A percentile compares a stretch with the other conserved stretches of the same genome.
These are phyloP conservation scores for Aphaenogaster floridana DNA, from an alignment of 1,140 invertebrate species.

Conservation along the genomic window DNA sequence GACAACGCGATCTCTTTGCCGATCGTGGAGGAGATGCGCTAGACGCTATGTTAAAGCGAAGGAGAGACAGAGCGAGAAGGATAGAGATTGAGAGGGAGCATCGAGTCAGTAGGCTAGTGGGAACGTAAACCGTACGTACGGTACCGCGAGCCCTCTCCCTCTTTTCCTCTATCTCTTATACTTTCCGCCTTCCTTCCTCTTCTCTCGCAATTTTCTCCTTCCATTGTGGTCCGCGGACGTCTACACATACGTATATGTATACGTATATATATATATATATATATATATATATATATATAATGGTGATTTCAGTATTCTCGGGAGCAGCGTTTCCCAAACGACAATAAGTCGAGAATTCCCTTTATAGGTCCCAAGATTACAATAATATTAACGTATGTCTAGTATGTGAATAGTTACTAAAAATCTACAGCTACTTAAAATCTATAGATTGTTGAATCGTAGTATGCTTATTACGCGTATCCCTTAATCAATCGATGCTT, in stretches of 20 bases:
- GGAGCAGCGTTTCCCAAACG: slow-evolving; percentile 3
- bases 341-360: background rate
- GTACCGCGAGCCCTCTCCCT: slow-evolving; percentile 66
- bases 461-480: too few relatives aligned
- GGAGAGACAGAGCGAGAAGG: slow-evolving; percentile 65
- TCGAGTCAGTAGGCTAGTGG: slow-evolving; percentile 85
- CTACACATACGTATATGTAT: background rate
- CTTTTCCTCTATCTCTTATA: slow-evolving; percentile 66
- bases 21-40: slow-evolving; percentile 58
- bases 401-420: background rate
- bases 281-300: background rate
- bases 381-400: background rate
- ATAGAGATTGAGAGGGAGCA: slow-evolving; percentile 63
- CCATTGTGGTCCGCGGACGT: slow-evolving; percentile 19
- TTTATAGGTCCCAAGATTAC: background rate
- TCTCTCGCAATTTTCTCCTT: slow-evolving; percentile 51
- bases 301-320: slow-evolving; percentile 38
- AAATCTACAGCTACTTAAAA: background rate
- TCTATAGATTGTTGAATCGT: background rate
- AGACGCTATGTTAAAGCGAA: slow-evolving; percentile 43
- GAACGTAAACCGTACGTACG: slow-evolving; percentile 81
- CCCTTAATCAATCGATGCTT: background rate
- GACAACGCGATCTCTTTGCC: slow-evolving; percentile 25
- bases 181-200: slow-evolving; percentile 68
- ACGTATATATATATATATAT: slow-evolving; percentile 1